These are phyloP conservation scores for Ceryle rudis DNA, from an alignment of 2,797 vertebrate species.

Conservation along the genomic window DNA sequence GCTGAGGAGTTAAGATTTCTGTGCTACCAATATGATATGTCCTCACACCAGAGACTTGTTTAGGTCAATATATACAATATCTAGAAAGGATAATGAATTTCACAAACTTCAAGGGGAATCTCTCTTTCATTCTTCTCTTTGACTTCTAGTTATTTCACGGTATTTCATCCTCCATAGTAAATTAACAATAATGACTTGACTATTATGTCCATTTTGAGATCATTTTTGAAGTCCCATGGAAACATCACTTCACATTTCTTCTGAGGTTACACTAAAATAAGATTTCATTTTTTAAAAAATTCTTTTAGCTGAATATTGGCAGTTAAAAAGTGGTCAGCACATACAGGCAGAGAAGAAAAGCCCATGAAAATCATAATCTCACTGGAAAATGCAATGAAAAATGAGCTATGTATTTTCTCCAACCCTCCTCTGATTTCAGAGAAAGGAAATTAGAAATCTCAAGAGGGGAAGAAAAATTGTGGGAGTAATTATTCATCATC, in stretches of 20 bases:
- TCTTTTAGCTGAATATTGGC: background rate
- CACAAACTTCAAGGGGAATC: background rate
- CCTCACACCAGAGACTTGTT: background rate
- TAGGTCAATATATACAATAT: background rate
- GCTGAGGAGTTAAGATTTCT: background rate
- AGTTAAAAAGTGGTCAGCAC: background rate
- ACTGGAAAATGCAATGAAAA: background rate
- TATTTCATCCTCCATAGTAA: background rate
- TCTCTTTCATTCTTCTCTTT: background rate
- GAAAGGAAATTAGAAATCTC: conserved; percentile 7
- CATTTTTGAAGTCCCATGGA: background rate
- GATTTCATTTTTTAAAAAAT: background rate
- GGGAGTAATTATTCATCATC: conserved; percentile 13
- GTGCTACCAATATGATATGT: background rate
- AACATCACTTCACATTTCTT: background rate
- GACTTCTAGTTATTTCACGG: background rate
- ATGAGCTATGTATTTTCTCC: background rate
- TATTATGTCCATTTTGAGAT: background rate
- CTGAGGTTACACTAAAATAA: background rate
- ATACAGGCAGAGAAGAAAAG: background rate
- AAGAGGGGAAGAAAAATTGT: background rate
- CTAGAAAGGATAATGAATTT: background rate
- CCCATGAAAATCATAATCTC: background rate
- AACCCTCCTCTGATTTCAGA: background rate
- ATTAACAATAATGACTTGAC: background rate